Percentiles rank a stretch among this genome's conserved stretches.
Evolutionary conservation across 1,140 invertebrate species (phyloP).

Genomic region (Mycetomoellerius zeteki): DNA sequence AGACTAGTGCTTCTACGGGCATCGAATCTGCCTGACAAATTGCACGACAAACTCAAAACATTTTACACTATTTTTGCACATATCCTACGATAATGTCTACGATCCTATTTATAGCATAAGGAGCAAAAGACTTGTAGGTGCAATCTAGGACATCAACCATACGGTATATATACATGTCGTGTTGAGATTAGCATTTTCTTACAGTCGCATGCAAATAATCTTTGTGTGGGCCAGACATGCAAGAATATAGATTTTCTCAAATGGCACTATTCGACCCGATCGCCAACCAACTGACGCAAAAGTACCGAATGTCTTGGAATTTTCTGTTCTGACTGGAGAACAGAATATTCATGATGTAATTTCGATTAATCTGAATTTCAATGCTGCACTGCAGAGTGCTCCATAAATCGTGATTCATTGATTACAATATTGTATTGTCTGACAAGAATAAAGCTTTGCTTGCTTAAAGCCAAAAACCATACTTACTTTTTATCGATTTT

Average conservation of each 20-base stretch:
- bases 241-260: constrained; percentile 79
- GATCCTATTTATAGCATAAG: neutral
- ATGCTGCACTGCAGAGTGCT: neutral
- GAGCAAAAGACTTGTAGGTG: neutral
- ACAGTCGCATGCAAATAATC: constrained; percentile 76
- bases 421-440: neutral
- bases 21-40: neutral
- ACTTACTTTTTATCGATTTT: neutral
- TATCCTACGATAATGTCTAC: neutral
- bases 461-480: neutral
- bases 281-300: neutral
- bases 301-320: neutral
- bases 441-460: neutral
- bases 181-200: constrained; percentile 82
- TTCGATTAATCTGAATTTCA: neutral
- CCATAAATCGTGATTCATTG: neutral
- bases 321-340: neutral
- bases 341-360: neutral
- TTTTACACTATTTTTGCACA: neutral
- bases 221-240: constrained; percentile 72
- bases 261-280: neutral
- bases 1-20: neutral
- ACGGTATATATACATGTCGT: neutral
- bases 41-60: neutral
- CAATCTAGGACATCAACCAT: constrained; percentile 26